A percentile compares a stretch with the other conserved stretches of the same genome.
phyloP scores from a whole-genome alignment of 1,140 invertebrate genomes.

The Radopholus similis region DNA sequence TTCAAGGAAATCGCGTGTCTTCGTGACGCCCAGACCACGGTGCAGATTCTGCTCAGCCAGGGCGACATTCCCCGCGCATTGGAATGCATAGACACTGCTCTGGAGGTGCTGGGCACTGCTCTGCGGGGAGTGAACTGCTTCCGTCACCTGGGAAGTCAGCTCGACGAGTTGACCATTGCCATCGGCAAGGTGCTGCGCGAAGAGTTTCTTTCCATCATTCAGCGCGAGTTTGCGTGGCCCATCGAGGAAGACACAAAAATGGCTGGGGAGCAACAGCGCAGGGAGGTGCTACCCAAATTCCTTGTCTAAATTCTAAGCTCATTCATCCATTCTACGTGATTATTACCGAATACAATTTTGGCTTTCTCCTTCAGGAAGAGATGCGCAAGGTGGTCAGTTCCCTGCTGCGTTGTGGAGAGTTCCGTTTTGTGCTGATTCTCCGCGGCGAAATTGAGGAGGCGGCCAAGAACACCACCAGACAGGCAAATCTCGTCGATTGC shows the following conservation, averaged over 20 bases:
- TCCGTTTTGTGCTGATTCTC: constrained; percentile 51
- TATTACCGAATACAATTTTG: neutral
- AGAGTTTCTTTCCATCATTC: constrained; percentile 86
- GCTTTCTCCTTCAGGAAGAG: constrained; percentile 39
- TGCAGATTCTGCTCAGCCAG: constrained; percentile 86
- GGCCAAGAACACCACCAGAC: constrained; percentile 50
- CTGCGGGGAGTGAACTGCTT: constrained; percentile 86
- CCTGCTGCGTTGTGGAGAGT: constrained; percentile 59
- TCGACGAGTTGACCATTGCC: constrained; percentile 90
- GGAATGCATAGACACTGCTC: constrained; percentile 90
- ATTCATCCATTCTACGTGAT: neutral
- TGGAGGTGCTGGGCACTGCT: constrained; percentile 75
- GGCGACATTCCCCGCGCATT: constrained; percentile 95
- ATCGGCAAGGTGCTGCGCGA: constrained; percentile 94
- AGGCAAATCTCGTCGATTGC: constrained; percentile 27
- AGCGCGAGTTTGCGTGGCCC: constrained; percentile 83
- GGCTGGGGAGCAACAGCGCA: neutral
- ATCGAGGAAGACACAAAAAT: constrained; percentile 66
- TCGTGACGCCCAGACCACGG: constrained; percentile 92
- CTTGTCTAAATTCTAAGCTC: neutral
- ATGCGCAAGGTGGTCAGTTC: constrained; percentile 59
- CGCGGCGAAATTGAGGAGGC: constrained; percentile 53
- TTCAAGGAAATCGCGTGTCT: constrained; percentile 65
- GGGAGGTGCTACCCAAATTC: neutral
- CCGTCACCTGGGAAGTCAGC: constrained; percentile 85